phyloP scores from a whole-genome alignment of 2,888 invertebrate genomes.

The Kuschelorhynchus macadamiae region DNA sequence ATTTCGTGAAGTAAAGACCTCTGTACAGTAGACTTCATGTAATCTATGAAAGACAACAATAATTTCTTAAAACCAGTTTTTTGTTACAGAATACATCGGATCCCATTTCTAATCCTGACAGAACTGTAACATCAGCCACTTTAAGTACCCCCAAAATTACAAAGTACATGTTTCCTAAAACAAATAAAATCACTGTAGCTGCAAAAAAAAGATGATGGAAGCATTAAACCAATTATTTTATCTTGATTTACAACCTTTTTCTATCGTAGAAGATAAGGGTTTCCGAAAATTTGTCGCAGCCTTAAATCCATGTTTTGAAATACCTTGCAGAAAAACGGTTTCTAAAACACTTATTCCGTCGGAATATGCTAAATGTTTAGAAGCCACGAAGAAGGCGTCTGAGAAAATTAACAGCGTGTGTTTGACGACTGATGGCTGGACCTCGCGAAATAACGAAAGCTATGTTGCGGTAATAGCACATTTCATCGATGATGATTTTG shows the following conservation, averaged over 20 bases:
- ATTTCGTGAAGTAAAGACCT: too few species aligned
- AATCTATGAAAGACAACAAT: too few species aligned
- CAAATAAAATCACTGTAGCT: not conserved
- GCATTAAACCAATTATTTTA: conserved; percentile 21
- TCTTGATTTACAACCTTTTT: conserved; percentile 3
- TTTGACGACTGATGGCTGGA: conserved; percentile 20
- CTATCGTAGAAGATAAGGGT: conserved; percentile 29
- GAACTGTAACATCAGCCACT: too few species aligned
- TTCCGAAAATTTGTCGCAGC: conserved; percentile 15
- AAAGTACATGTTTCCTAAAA: not conserved
- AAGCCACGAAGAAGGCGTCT: too few species aligned
- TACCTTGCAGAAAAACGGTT: conserved; percentile 18
- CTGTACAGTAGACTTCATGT: too few species aligned
- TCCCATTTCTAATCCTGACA: too few species aligned
- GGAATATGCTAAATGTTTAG: not conserved
- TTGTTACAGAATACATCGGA: too few species aligned
- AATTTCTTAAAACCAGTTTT: too few species aligned
- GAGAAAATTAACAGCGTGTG: not conserved
- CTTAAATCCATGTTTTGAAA: conserved; percentile 26
- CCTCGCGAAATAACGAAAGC: conserved; percentile 12
- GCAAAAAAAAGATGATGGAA: not conserved
- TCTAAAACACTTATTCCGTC: conserved; percentile 12
- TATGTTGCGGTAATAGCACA: conserved; percentile 12
- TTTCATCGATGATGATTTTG: conserved; percentile 4
- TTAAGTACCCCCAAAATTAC: too few species aligned